Evolutionary conservation across 1,140 invertebrate genomes (phyloP).

Genomic region (Semibalanus balanoides): DNA sequence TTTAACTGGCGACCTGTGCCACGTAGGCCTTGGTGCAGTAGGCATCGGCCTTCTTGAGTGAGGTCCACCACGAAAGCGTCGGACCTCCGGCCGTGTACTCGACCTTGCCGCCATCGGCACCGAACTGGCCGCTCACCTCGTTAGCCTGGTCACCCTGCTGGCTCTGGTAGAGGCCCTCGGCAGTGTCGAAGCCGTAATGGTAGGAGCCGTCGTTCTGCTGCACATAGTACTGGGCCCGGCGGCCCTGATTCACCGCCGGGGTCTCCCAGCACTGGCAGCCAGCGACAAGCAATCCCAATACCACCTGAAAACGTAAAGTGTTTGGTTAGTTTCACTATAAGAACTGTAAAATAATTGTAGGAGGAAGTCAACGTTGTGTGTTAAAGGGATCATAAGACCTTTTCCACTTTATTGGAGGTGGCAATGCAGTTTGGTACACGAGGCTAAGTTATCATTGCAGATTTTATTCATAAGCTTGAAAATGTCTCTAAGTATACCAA

Average conservation of each 20-base stretch:
- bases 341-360: no score
- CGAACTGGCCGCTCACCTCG: background rate
- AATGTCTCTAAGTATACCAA: no score
- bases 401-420: no score
- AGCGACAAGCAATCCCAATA: background rate
- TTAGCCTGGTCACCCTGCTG: background rate
- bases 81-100: background rate
- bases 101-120: background rate
- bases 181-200: background rate
- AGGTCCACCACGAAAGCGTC: background rate
- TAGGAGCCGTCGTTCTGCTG: background rate
- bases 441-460: no score
- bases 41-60: no score
- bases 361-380: no score
- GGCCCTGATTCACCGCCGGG: background rate
- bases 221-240: background rate
- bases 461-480: no score
- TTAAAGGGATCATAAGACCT: no score
- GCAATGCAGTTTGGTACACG: no score
- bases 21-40: no score
- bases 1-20: no score
- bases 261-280: background rate
- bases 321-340: no score
- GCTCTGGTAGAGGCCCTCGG: background rate
- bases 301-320: background rate